phyloP scores from a whole-genome alignment of 2,797 vertebrate species.

The Acipenser ruthenus region DNA sequence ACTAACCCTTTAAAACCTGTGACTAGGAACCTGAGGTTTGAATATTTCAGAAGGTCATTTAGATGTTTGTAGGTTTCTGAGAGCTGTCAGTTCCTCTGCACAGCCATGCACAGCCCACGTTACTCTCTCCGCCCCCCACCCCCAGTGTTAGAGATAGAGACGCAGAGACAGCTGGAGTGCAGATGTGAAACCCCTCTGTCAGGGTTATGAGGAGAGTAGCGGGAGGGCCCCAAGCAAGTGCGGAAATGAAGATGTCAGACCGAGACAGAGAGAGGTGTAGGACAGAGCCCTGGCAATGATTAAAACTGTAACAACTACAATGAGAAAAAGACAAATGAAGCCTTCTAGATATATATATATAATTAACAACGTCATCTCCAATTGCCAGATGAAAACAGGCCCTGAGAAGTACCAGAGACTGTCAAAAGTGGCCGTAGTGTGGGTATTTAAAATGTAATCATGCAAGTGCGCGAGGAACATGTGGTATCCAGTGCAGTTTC shows the following conservation, averaged over 20 bases:
- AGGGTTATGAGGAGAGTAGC: constrained; percentile 6
- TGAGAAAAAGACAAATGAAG: not conserved
- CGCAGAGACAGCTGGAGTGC: constrained; percentile 32
- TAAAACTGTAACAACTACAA: not conserved
- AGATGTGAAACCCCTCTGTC: constrained; percentile 33
- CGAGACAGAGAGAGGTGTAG: not conserved
- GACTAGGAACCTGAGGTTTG: too few species aligned
- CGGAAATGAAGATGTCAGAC: not conserved
- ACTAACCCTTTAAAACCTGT: too few species aligned
- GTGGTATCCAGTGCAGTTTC: too few species aligned
- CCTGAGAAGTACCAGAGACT: too few species aligned
- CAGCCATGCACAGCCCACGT: constrained; percentile 11
- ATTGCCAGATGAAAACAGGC: too few species aligned
- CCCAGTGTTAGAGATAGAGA: constrained; percentile 16
- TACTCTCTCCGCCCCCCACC: constrained; percentile 15
- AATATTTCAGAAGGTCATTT: not conserved
- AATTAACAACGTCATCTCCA: too few species aligned
- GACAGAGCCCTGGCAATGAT: not conserved
- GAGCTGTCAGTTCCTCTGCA: constrained; percentile 30
- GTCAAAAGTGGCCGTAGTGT: too few species aligned
- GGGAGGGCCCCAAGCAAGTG: not conserved
- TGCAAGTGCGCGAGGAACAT: too few species aligned
- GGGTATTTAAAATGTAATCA: too few species aligned
- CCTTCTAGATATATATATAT: not conserved
- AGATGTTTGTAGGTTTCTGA: constrained; percentile 28